phyloP scores from a whole-genome alignment of 2,888 invertebrate genomes.

The Xestia rhomboidea region DNA sequence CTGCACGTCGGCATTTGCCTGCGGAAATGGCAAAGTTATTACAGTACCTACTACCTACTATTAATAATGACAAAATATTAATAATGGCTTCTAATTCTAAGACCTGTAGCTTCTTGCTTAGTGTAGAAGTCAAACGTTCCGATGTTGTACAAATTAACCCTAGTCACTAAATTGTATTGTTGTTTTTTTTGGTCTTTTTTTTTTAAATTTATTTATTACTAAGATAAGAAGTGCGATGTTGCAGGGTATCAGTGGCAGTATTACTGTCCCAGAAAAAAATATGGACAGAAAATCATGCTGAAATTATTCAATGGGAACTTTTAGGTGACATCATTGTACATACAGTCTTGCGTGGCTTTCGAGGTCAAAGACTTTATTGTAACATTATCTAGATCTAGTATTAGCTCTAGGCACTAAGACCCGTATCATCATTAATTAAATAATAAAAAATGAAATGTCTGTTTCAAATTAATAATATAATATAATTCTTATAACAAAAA shows the following conservation, averaged over 20 bases:
- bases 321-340: slow-evolving; percentile 30
- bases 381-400: neutral
- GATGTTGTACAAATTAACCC: too few species aligned
- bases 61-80: too few species aligned
- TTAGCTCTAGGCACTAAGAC: neutral
- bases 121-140: too few species aligned
- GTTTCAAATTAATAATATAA: too few species aligned
- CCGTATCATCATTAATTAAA: neutral
- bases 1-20: neutral
- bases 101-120: too few species aligned
- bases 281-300: neutral
- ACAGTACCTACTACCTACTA: neutral
- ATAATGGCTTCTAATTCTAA: too few species aligned
- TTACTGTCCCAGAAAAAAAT: neutral
- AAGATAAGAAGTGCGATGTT: too few species aligned
- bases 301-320: slow-evolving; percentile 22
- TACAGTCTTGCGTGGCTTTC: slow-evolving; percentile 2
- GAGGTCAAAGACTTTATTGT: slow-evolving; percentile 35
- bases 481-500: too few species aligned
- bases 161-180: too few species aligned
- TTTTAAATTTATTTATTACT: too few species aligned
- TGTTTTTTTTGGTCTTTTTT: too few species aligned
- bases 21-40: slow-evolving; percentile 6
- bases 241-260: neutral
- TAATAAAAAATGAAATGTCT: too few species aligned